Evolutionary conservation across 2,113 vertebrate genomes (phyloP).

Genomic region (Colistium nudipinnis): DNA sequence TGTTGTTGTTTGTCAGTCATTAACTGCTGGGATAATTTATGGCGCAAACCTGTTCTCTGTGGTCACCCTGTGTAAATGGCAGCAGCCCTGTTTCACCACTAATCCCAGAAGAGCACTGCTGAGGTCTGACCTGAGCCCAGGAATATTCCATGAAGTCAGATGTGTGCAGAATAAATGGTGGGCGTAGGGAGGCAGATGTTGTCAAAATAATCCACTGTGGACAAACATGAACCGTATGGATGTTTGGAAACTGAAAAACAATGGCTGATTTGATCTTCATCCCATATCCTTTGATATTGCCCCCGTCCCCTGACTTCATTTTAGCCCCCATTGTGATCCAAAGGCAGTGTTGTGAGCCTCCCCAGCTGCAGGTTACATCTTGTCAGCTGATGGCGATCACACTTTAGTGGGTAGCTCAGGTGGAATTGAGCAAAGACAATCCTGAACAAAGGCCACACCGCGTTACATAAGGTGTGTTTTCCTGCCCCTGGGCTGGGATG

Average conservation of each 20-base stretch:
- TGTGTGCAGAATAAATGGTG: background rate
- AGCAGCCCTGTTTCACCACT: slow-evolving; percentile 16
- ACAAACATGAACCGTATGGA: background rate
- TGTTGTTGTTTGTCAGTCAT: slow-evolving; percentile 37
- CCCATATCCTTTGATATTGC: background rate
- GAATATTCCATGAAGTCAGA: background rate
- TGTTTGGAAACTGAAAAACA: background rate
- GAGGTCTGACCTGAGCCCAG: slow-evolving; percentile 10
- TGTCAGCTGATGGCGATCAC: slow-evolving; percentile 49
- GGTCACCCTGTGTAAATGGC: background rate
- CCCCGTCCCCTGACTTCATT: slow-evolving; percentile 57
- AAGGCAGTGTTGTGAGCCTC: slow-evolving; percentile 39
- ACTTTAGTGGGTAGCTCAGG: slow-evolving; percentile 51
- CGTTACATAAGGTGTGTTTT: slow-evolving; percentile 65
- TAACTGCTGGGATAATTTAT: slow-evolving; percentile 15
- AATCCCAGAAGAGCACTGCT: slow-evolving; percentile 28
- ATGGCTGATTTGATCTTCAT: background rate
- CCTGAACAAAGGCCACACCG: slow-evolving; percentile 36
- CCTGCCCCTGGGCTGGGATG: slow-evolving; percentile 60
- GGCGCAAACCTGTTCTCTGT: slow-evolving; percentile 50
- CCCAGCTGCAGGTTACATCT: slow-evolving; percentile 68
- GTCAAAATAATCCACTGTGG: background rate
- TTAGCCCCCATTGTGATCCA: slow-evolving; percentile 55
- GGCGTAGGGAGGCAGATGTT: background rate
- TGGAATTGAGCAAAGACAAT: slow-evolving; percentile 37